phyloP scores from a whole-genome alignment of 2,113 vertebrate genomes.

The Indicator maculatus region DNA sequence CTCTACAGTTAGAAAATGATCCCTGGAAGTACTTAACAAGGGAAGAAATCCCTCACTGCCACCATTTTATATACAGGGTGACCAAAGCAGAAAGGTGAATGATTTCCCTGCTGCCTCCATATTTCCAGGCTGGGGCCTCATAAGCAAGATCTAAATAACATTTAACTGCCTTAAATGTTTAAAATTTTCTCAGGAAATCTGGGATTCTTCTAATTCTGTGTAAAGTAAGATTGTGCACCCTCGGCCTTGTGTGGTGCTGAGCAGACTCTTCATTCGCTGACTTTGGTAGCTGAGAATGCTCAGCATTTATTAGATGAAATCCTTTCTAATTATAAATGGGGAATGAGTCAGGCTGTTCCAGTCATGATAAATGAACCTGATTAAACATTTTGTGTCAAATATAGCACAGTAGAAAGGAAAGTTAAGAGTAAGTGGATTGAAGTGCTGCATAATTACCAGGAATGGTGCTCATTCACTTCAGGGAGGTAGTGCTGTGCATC shows the following conservation, averaged over 20 bases:
- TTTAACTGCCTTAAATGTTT: neutral
- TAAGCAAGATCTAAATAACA: neutral
- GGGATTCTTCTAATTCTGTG: neutral
- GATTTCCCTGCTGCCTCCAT: neutral
- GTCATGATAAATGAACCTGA: conserved; percentile 61
- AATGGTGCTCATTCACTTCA: neutral
- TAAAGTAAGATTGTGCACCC: neutral
- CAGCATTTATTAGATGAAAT: conserved; percentile 50
- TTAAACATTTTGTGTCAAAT: conserved; percentile 64
- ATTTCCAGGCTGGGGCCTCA: neutral
- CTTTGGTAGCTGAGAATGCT: neutral
- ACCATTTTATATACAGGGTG: neutral
- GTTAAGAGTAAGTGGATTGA: conserved; percentile 40
- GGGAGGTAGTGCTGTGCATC: neutral
- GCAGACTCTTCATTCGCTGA: conserved; percentile 22
- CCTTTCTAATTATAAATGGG: conserved; percentile 60
- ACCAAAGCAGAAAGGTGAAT: neutral
- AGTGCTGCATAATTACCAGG: conserved; percentile 21
- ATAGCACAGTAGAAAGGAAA: conserved; percentile 41
- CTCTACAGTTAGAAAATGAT: neutral
- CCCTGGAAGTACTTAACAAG: neutral
- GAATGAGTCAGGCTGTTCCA: conserved; percentile 63
- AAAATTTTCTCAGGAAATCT: neutral
- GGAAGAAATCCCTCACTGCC: neutral
- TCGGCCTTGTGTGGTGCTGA: neutral